Conservation (phyloP, 1,140 invertebrate species). For the Drosophila mauritiana region DNA sequence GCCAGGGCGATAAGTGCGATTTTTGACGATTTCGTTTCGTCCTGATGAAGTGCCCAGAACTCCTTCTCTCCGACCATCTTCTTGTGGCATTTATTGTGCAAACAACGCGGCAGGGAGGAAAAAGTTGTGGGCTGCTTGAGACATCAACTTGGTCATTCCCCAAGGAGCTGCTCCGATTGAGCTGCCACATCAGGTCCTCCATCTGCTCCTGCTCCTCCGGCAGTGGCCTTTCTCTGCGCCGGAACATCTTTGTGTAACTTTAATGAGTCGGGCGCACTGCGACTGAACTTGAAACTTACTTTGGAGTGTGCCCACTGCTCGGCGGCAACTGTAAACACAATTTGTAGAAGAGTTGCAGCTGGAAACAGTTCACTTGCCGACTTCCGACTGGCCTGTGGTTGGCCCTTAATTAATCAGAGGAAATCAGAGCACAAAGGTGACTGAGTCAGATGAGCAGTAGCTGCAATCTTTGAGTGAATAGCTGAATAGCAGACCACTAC, state of each 20-base stretch:
- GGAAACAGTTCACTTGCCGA: conserved; percentile 13
- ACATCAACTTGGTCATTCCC: conserved; percentile 53
- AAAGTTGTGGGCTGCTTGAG: conserved; percentile 62
- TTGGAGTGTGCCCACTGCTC: conserved; percentile 31
- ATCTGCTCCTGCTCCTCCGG: background rate
- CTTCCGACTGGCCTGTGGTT: conserved; percentile 23
- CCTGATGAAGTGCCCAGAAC: conserved; percentile 51
- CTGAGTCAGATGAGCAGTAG: conserved; percentile 3
- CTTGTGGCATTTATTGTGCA: conserved; percentile 68
- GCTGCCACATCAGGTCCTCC: conserved; percentile 32
- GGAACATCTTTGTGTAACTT: conserved; percentile 55
- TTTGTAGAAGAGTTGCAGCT: conserved; percentile 41
- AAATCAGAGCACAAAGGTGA: conserved; percentile 32
- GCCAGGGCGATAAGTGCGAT: conserved; percentile 74
- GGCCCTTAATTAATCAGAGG: conserved; percentile 43
- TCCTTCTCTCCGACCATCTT: conserved; percentile 6
- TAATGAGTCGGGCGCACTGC: conserved; percentile 67
- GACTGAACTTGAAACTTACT: conserved; percentile 50
- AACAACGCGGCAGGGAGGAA: conserved; percentile 42
- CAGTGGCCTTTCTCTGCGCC: conserved; percentile 14
- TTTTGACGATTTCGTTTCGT: conserved; percentile 75
- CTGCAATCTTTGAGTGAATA: conserved; percentile 10
- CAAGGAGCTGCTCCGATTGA: conserved; percentile 47
- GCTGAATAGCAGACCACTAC: background rate
- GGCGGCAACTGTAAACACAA: conserved; percentile 55